These are phyloP conservation scores for Micropoecilia bifurca DNA, from an alignment of 2,797 vertebrate species.

Conservation along the genomic window DNA sequence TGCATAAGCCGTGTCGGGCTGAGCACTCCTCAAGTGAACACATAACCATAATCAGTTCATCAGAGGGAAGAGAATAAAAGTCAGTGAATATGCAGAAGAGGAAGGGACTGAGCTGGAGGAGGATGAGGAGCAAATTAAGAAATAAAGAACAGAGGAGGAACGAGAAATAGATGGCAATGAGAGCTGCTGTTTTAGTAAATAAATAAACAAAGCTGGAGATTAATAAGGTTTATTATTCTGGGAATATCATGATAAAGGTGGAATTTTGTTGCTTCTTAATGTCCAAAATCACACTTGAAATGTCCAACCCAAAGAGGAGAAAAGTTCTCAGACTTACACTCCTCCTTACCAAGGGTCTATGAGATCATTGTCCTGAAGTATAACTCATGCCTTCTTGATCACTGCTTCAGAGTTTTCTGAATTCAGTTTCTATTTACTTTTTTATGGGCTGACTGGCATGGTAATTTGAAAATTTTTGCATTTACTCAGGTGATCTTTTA, in stretches of 20 bases:
- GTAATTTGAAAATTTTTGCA: too few species aligned
- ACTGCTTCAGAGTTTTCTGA: too few species aligned
- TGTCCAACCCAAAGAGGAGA: not conserved
- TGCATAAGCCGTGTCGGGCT: slow-evolving; percentile 91
- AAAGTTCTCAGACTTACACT: not conserved
- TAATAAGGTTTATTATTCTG: not conserved
- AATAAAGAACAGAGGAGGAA: slow-evolving; percentile 15
- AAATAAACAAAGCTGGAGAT: not conserved
- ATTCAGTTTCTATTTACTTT: too few species aligned
- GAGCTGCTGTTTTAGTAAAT: not conserved
- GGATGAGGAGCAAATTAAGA: slow-evolving; percentile 45
- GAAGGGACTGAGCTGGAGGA: slow-evolving; percentile 8
- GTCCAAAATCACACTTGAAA: not conserved
- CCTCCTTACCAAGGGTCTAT: too few species aligned
- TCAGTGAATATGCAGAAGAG: slow-evolving; percentile 51
- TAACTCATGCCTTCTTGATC: too few species aligned
- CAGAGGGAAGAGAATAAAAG: slow-evolving; percentile 74
- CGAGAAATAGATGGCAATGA: slow-evolving; percentile 62
- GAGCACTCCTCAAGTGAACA: slow-evolving; percentile 87
- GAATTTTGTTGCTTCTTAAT: not conserved
- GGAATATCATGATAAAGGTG: not conserved
- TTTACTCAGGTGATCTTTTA: too few species aligned
- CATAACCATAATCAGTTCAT: slow-evolving; percentile 93
- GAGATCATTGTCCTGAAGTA: too few species aligned
- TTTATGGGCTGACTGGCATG: too few species aligned